Evolutionary conservation across 2,888 invertebrate genomes (phyloP).

Genomic region (Scaptomyza parva): DNA sequence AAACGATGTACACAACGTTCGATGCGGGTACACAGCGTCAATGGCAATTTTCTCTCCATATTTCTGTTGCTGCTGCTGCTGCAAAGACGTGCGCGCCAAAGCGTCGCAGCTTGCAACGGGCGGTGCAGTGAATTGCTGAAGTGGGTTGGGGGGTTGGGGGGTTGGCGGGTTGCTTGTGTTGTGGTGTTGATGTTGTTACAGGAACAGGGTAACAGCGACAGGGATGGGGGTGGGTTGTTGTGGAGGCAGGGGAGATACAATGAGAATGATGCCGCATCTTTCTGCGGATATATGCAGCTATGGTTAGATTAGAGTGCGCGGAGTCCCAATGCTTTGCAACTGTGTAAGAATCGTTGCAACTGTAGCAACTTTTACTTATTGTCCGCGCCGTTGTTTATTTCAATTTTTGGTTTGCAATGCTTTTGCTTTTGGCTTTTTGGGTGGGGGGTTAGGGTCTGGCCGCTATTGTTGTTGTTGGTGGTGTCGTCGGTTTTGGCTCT

Average conservation of each 20-base stretch:
- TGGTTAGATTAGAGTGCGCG: slow-evolving; percentile 48
- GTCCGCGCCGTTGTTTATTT: slow-evolving; percentile 70
- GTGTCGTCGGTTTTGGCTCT: slow-evolving; percentile 44
- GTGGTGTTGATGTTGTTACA: slow-evolving; percentile 30
- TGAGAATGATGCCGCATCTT: slow-evolving; percentile 53
- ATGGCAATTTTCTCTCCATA: slow-evolving; percentile 72
- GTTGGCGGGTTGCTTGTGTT: neutral
- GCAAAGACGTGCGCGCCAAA: slow-evolving; percentile 61
- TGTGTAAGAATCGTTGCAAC: slow-evolving; percentile 49
- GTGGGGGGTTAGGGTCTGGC: slow-evolving; percentile 25
- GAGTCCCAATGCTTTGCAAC: slow-evolving; percentile 34
- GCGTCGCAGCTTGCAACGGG: slow-evolving; percentile 42
- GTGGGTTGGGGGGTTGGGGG: slow-evolving; percentile 10
- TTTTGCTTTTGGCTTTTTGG: slow-evolving; percentile 43
- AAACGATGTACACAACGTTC: slow-evolving; percentile 49
- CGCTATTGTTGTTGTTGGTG: slow-evolving; percentile 14
- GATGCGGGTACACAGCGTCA: slow-evolving; percentile 22
- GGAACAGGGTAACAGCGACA: neutral
- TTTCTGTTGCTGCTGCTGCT: slow-evolving; percentile 41
- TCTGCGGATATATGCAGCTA: slow-evolving; percentile 50
- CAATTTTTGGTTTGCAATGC: slow-evolving; percentile 57
- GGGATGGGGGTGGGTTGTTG: slow-evolving; percentile 1
- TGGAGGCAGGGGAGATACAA: slow-evolving; percentile 28
- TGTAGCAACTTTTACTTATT: slow-evolving; percentile 76
- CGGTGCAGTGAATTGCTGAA: slow-evolving; percentile 32